Percentiles rank a stretch among this genome's conserved stretches.
Evolutionary conservation across 2,113 vertebrate species (phyloP).

Genomic region (Megaptera novaeangliae): DNA sequence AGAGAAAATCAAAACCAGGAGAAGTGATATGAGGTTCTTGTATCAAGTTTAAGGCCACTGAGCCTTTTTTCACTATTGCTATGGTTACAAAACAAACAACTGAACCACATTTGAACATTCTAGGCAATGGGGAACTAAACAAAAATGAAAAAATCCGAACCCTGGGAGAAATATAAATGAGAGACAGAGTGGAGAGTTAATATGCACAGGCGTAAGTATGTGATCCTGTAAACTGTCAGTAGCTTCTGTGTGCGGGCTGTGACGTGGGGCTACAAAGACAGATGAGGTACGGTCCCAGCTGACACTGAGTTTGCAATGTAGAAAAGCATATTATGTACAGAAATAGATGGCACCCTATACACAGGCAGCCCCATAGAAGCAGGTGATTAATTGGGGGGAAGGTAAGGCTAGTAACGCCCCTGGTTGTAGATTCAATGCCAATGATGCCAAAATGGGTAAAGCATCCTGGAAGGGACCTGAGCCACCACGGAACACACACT

Average conservation of each 20-base stretch:
- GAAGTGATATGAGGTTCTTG: not conserved
- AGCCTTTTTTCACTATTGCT: not conserved
- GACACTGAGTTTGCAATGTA: not conserved
- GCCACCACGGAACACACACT: not conserved
- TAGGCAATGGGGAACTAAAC: not conserved
- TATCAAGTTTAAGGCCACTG: not conserved
- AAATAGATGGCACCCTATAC: not conserved
- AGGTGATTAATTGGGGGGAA: not conserved
- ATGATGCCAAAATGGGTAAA: not conserved
- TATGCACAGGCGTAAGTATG: not conserved
- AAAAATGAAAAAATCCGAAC: not conserved
- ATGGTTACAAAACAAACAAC: not conserved
- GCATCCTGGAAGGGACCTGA: not conserved
- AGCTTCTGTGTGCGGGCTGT: not conserved
- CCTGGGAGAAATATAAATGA: not conserved
- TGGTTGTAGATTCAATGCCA: not conserved
- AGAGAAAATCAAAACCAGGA: slow-evolving; percentile 12
- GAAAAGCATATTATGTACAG: not conserved
- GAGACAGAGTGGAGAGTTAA: not conserved
- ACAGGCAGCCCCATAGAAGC: not conserved
- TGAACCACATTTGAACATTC: not conserved
- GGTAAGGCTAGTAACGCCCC: not conserved
- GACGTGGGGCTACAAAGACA: not conserved
- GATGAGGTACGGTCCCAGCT: not conserved
- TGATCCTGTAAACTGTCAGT: not conserved